These are phyloP conservation scores for Stegodyphus dumicola DNA, from an alignment of 1,140 invertebrate species.

Conservation along the genomic window DNA sequence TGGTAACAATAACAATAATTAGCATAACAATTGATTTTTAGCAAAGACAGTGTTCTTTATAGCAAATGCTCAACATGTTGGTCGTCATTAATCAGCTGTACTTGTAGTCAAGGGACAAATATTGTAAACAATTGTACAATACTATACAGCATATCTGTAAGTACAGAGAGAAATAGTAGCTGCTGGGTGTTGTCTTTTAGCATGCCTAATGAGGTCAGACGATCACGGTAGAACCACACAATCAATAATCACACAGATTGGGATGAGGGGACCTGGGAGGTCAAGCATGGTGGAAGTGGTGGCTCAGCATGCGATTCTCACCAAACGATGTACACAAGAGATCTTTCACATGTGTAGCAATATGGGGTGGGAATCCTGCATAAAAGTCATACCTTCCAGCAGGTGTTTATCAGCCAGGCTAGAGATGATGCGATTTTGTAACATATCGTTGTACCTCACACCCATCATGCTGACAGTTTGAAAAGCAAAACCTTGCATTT, in stretches of 20 bases:
- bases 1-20: background rate
- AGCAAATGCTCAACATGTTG: background rate
- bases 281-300: background rate
- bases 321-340: background rate
- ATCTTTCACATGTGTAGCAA: background rate
- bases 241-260: background rate
- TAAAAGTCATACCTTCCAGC: background rate
- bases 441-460: background rate
- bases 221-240: background rate
- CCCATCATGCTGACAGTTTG: background rate
- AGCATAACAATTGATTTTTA: background rate
- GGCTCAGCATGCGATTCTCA: background rate
- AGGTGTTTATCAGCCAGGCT: background rate
- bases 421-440: background rate
- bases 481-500: background rate
- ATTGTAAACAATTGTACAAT: too few species aligned
- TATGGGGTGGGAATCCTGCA: slow-evolving; percentile 2
- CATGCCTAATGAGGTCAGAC: background rate
- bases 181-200: background rate
- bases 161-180: background rate
- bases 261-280: background rate
- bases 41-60: background rate
- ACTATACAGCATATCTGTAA: background rate
- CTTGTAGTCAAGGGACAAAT: background rate
- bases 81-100: background rate